Conservation (phyloP, 2,113 vertebrate genomes). For the Pandion haliaetus region DNA sequence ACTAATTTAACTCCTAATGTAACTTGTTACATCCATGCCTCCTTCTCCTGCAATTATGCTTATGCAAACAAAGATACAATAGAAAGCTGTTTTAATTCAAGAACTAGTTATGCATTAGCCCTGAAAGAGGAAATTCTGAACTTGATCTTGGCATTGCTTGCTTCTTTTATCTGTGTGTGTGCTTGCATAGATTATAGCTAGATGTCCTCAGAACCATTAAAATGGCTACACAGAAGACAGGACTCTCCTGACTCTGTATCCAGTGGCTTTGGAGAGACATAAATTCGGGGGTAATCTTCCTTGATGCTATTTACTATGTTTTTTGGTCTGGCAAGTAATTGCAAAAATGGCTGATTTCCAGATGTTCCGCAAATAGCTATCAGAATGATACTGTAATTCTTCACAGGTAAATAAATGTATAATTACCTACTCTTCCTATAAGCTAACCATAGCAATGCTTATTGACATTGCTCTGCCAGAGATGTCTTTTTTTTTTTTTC, state of each 20-base stretch:
- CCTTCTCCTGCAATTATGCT: not conserved
- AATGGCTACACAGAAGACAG: not conserved
- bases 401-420: not conserved
- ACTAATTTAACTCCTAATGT: not conserved
- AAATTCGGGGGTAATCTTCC: not conserved
- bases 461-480: not conserved
- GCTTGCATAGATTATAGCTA: not conserved
- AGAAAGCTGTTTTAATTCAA: not conserved
- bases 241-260: not conserved
- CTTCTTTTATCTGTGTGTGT: not conserved
- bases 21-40: not conserved
- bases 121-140: not conserved
- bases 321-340: not conserved
- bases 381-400: not conserved
- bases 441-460: not conserved
- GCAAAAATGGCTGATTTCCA: not conserved
- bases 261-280: not conserved
- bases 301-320: not conserved
- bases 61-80: not conserved
- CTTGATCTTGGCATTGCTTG: not conserved
- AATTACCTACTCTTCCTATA: not conserved
- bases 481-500: not conserved
- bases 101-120: not conserved
- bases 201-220: not conserved
- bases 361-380: not conserved